These are phyloP conservation scores for Plebejus argus DNA, from an alignment of 2,888 invertebrate species.

Conservation along the genomic window DNA sequence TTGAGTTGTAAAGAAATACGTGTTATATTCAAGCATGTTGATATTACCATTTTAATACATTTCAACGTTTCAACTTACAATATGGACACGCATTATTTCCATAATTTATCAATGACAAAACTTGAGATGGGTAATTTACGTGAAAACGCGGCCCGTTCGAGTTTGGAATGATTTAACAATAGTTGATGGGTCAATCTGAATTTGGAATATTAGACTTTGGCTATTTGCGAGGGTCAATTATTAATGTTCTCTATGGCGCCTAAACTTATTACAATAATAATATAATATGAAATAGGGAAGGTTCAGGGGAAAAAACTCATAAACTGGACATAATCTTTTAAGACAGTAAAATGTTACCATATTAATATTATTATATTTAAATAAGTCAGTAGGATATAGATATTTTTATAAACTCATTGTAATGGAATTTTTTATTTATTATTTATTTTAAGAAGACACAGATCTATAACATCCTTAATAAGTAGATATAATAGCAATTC, in stretches of 20 bases:
- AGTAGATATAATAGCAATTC: too few relatives aligned
- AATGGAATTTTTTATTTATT: too few relatives aligned
- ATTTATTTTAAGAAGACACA: too few relatives aligned
- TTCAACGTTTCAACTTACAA: slow-evolving; percentile 10
- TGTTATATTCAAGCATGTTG: background rate
- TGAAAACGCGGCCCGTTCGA: background rate
- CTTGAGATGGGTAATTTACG: slow-evolving; percentile 18
- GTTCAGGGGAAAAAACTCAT: too few relatives aligned
- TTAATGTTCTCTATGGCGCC: background rate
- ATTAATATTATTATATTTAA: too few relatives aligned
- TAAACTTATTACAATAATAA: background rate
- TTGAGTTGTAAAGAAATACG: background rate
- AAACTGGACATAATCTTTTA: too few relatives aligned
- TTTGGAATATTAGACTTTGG: background rate
- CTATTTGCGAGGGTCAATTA: background rate
- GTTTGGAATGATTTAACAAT: background rate
- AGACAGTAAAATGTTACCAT: too few relatives aligned
- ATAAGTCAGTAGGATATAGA: too few relatives aligned
- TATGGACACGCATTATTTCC: background rate
- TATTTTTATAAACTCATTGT: too few relatives aligned
- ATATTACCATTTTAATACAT: slow-evolving; percentile 3
- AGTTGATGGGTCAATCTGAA: slow-evolving; percentile 10
- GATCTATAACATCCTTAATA: too few relatives aligned
- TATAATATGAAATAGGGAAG: background rate
- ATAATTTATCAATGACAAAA: slow-evolving; percentile 14